phyloP scores from a whole-genome alignment of 1,140 invertebrate species.

The Maniola jurtina region DNA sequence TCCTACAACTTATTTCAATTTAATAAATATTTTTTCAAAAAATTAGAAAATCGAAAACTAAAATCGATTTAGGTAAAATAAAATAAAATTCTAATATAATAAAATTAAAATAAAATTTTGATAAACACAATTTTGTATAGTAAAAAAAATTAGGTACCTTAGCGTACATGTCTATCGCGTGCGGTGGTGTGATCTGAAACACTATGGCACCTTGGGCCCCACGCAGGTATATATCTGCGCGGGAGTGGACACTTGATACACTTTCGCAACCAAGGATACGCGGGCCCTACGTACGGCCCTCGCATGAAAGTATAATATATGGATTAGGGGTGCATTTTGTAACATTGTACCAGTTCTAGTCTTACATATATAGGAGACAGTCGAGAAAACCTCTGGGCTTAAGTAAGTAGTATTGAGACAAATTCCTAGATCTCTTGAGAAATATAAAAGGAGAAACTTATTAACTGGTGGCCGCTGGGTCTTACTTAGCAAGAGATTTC shows the following conservation, averaged over 20 bases:
- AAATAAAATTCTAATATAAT: no score
- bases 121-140: background rate
- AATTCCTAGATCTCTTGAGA: background rate
- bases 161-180: constrained; percentile 66
- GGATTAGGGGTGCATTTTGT: constrained; percentile 43
- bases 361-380: constrained; percentile 27
- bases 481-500: no score
- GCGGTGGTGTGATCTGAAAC: constrained; percentile 44
- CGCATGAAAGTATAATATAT: constrained; percentile 45
- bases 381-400: background rate
- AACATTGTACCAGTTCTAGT: constrained; percentile 25
- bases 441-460: background rate
- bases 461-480: no score
- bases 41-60: no score
- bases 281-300: constrained; percentile 35
- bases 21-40: no score
- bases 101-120: background rate
- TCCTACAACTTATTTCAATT: no score
- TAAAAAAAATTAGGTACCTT: constrained; percentile 52
- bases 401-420: background rate
- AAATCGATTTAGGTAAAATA: no score
- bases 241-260: constrained; percentile 57
- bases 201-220: constrained; percentile 45
- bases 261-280: constrained; percentile 67
- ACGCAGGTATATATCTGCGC: constrained; percentile 52